A percentile compares a stretch with the other conserved stretches of the same genome.
Evolutionary conservation across 1,140 invertebrate genomes (phyloP).

Genomic region (Cotesia chilonis): DNA sequence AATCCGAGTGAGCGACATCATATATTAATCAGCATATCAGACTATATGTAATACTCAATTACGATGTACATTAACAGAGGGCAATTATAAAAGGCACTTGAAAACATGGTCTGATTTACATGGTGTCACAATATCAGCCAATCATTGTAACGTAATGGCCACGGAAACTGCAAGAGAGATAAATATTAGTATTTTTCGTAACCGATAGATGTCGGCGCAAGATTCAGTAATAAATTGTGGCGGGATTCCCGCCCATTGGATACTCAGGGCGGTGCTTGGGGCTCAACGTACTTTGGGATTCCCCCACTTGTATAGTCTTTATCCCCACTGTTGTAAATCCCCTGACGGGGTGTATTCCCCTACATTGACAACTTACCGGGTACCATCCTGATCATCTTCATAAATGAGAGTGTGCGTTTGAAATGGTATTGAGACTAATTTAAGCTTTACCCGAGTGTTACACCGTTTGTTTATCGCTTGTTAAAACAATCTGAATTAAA

Average conservation of each 20-base stretch:
- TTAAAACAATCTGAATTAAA: slow-evolving; percentile 65
- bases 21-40: neutral
- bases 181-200: slow-evolving; percentile 36
- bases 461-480: slow-evolving; percentile 66
- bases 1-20: neutral
- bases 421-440: slow-evolving; percentile 66
- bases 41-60: slow-evolving; percentile 44
- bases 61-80: slow-evolving; percentile 19
- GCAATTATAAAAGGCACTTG: slow-evolving; percentile 49
- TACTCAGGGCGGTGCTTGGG: slow-evolving; percentile 59
- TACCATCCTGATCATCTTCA: slow-evolving; percentile 63
- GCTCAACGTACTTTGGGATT: slow-evolving; percentile 44
- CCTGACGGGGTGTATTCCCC: slow-evolving; percentile 37
- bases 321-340: slow-evolving; percentile 25
- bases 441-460: slow-evolving; percentile 61
- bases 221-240: slow-evolving; percentile 60
- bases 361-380: slow-evolving; percentile 53
- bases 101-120: slow-evolving; percentile 62
- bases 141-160: slow-evolving; percentile 65
- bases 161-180: slow-evolving; percentile 43
- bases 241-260: slow-evolving; percentile 63
- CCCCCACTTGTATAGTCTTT: slow-evolving; percentile 43
- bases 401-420: slow-evolving; percentile 63
- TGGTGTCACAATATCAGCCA: slow-evolving; percentile 58
- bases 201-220: slow-evolving; percentile 59